These are phyloP conservation scores for Chloromyia formosa DNA, from an alignment of 2,888 invertebrate genomes.

Conservation along the genomic window DNA sequence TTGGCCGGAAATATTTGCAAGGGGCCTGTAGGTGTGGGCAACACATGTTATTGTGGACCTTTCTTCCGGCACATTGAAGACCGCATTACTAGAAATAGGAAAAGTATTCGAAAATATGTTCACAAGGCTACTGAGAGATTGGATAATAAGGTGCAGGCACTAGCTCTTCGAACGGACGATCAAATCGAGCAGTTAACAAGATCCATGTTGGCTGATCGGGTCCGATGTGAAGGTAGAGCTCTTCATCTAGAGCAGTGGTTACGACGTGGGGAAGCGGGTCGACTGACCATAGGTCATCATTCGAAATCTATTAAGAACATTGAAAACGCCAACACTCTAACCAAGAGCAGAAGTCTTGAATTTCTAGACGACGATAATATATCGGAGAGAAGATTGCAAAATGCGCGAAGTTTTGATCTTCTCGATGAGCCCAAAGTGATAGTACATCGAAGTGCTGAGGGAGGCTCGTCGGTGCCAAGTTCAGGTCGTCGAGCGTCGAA, in stretches of 20 bases:
- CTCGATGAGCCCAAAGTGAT: constrained; percentile 56
- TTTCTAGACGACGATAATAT: constrained; percentile 67
- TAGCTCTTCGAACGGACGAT: constrained; percentile 78
- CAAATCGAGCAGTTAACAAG: constrained; percentile 75
- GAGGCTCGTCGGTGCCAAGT: constrained; percentile 44
- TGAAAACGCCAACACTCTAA: constrained; percentile 68
- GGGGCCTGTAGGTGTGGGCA: constrained; percentile 93
- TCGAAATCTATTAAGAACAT: constrained; percentile 68
- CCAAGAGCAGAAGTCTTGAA: constrained; percentile 78
- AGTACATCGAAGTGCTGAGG: constrained; percentile 54
- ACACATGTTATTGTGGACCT: constrained; percentile 92
- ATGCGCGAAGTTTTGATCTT: constrained; percentile 67
- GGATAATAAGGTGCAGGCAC: constrained; percentile 81
- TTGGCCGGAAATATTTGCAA: constrained; percentile 94
- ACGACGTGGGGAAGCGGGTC: constrained; percentile 70
- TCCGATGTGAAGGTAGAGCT: constrained; percentile 67
- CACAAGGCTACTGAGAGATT: constrained; percentile 82
- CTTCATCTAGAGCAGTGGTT: constrained; percentile 76
- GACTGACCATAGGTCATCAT: constrained; percentile 67
- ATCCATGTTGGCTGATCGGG: constrained; percentile 60
- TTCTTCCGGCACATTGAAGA: constrained; percentile 89
- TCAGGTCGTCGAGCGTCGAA: constrained; percentile 43
- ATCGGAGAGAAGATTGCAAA: constrained; percentile 56
- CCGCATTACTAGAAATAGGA: constrained; percentile 77
- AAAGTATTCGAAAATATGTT: constrained; percentile 69